A percentile compares a stretch with the other conserved stretches of the same genome.
Evolutionary conservation across 2,888 invertebrate genomes (phyloP).

Genomic region (Dromius quadrimaculatus): DNA sequence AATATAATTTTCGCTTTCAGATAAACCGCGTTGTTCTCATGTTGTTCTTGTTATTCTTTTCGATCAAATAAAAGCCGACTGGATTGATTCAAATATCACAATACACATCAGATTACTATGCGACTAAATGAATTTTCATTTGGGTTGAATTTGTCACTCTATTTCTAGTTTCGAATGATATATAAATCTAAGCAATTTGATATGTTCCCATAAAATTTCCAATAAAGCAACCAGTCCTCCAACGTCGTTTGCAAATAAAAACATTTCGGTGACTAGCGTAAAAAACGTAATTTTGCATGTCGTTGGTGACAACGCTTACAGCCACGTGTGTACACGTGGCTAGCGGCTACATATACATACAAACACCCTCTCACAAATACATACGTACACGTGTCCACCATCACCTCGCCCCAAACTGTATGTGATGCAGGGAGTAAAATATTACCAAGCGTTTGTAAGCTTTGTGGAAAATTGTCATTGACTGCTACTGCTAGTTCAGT

Average conservation of each 20-base stretch:
- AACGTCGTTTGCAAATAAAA: constrained; percentile 6
- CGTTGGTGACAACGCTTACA: constrained; percentile 33
- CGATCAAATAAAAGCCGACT: too few species aligned
- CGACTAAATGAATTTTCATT: too few species aligned
- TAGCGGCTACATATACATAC: not conserved
- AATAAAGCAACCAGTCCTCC: not conserved
- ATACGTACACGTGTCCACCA: constrained; percentile 25
- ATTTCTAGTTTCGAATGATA: too few species aligned
- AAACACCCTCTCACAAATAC: not conserved
- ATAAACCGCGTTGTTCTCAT: too few species aligned
- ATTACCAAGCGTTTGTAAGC: not conserved
- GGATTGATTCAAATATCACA: too few species aligned
- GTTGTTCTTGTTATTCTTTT: too few species aligned
- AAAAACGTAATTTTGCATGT: constrained; percentile 47
- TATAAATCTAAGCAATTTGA: not conserved
- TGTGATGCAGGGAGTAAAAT: not conserved
- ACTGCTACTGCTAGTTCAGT: too few species aligned
- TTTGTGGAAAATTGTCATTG: not conserved
- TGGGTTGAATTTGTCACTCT: too few species aligned
- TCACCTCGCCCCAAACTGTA: not conserved
- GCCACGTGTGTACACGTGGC: constrained; percentile 10
- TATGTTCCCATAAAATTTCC: not conserved
- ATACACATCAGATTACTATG: too few species aligned
- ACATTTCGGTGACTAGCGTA: constrained; percentile 14
- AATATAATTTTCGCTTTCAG: too few species aligned